Evolutionary conservation across 2,888 invertebrate genomes (phyloP).

Genomic region (Dolichopus griseipennis): DNA sequence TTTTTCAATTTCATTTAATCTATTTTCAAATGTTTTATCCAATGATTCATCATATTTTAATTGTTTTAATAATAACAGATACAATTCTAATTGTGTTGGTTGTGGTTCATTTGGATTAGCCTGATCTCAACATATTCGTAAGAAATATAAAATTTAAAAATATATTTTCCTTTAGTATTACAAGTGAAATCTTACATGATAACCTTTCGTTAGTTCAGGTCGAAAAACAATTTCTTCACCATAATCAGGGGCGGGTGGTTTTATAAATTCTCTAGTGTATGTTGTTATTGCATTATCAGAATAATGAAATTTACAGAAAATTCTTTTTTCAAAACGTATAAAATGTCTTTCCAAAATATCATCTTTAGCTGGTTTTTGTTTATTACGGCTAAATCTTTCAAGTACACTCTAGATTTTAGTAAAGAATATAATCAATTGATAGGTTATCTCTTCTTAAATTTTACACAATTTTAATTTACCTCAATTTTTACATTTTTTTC

Average conservation of each 20-base stretch:
- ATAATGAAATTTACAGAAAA: constrained; percentile 40
- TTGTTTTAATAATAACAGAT: constrained; percentile 53
- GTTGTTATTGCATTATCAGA: constrained; percentile 37
- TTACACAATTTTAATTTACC: not conserved
- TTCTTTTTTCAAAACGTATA: constrained; percentile 48
- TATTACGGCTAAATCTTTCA: constrained; percentile 56
- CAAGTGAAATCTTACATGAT: constrained; percentile 47
- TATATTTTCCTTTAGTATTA: constrained; percentile 7
- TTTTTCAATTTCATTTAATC: constrained; percentile 36
- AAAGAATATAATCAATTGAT: not conserved
- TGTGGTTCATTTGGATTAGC: constrained; percentile 53
- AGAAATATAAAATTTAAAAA: constrained; percentile 11
- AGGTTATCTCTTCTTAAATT: not conserved
- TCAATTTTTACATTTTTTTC: constrained; percentile 10
- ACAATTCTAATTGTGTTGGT: constrained; percentile 56
- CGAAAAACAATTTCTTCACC: constrained; percentile 57
- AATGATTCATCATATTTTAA: constrained; percentile 54
- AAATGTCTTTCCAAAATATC: constrained; percentile 61
- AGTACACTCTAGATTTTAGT: constrained; percentile 45
- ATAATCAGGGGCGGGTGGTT: constrained; percentile 62
- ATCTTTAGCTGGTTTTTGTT: constrained; percentile 47
- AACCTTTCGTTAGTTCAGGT: constrained; percentile 55
- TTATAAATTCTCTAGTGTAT: constrained; percentile 53
- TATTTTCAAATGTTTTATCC: constrained; percentile 47
- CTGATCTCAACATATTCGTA: too few relatives aligned